Base-by-base conservation (phyloP, 2,113 vertebrate genomes). In the Rhea pennata region DNA sequence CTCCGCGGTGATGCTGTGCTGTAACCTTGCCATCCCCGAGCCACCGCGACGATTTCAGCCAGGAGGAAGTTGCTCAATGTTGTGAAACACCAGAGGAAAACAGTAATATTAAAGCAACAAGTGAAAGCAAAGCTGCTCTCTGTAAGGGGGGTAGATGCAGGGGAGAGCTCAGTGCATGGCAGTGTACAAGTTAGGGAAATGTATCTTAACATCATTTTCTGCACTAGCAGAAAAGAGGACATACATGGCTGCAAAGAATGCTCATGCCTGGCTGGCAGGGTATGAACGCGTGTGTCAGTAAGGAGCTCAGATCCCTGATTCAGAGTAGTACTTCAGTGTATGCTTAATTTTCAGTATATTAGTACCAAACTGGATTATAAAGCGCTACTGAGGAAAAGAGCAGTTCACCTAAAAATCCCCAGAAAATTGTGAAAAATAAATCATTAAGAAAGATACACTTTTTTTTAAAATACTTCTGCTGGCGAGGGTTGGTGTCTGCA, bases 101-200 rank as follows among this genome's bases (percentile, higher is more conserved):
- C 80, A 85, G 26, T 88, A 84, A 74, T 61, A 84, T 80, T 92
- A 59, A 88, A 91, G 91, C 66, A 92, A 93, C 83, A 95, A 93
- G 88, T 88, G 95, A 92, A 96, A 96, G 89, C 33, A 91, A 95
- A 96, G 89, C 81, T 53, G 26, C 66, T 94, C 69, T 62, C 88
- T 84, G 50, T 72, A 67, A 92, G 50, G 53, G 77, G 78, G 62
- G 64, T 93, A 81, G 78, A 72, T 93, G 87, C 39, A 51, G 61
- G 79, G 65, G 92, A 91, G 69, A 84, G 83, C 85, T 95, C 90
- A 44, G 83, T 79, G 75, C 91, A 89, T 12, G 92, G 83, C 75
- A 94, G 74, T 67, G 82, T 72, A 74, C 17, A 2, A 59, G 42
- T 58, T 87, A 40, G 39, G 15, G 42, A 91, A 96, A 96, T 2